Conservation (phyloP, 92 coral and sea anemone species). For the Palythoa grandis region DNA sequence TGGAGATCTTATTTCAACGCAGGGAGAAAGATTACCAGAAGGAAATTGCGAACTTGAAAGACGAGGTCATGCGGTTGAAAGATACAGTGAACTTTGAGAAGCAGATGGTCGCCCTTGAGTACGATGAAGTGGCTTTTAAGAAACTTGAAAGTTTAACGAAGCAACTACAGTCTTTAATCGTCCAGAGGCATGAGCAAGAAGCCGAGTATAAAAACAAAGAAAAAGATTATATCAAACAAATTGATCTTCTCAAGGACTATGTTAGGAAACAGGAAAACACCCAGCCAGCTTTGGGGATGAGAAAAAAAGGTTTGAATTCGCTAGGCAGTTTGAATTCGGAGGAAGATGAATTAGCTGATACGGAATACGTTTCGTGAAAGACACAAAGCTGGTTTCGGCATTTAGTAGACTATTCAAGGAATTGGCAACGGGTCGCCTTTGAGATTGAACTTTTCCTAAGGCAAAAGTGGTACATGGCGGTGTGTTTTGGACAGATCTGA, state of each 20-base stretch:
- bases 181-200: constrained; percentile 62
- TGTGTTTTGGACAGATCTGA: neutral
- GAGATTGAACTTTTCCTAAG: neutral
- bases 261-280: constrained; percentile 17
- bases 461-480: neutral
- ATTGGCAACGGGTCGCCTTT: constrained; percentile 5
- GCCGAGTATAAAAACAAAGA: constrained; percentile 51
- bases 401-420: constrained; percentile 28
- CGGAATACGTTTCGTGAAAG: constrained; percentile 32
- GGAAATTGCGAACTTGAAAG: constrained; percentile 69
- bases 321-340: constrained; percentile 76
- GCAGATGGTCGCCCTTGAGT: constrained; percentile 83
- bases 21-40: constrained; percentile 73
- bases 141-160: constrained; percentile 79
- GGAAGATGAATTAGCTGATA: constrained; percentile 48
- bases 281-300: constrained; percentile 41
- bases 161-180: constrained; percentile 74
- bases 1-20: constrained; percentile 76
- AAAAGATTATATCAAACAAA: constrained; percentile 46
- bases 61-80: constrained; percentile 75
- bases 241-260: constrained; percentile 53
- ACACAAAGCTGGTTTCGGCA: constrained; percentile 1
- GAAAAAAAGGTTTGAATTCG: constrained; percentile 68
- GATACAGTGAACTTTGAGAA: constrained; percentile 81
- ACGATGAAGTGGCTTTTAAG: constrained; percentile 78